Base-by-base conservation (phyloP, 2,113 vertebrate genomes). In the Neogobius melanostomus region DNA sequence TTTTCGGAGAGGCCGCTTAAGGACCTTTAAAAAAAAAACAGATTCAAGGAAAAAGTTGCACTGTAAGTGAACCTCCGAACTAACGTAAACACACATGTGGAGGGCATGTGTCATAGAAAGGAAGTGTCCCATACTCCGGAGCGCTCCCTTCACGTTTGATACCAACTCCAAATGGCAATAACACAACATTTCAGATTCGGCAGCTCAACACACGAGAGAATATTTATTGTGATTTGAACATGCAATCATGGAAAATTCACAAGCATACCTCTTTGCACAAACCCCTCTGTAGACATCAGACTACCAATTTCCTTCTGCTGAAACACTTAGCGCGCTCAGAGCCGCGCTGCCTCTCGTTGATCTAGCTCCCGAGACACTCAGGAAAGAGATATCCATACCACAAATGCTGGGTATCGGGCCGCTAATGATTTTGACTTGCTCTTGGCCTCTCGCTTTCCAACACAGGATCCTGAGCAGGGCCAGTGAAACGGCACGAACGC, bases 161-260 rank as follows among this genome's bases (percentile, higher is more conserved):
- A 44, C 15, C 14, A 61, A 16, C 42, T 80, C 64, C 51, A 71
- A 85, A 92, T 74, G 66, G 28, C 79, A 87, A 76, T 70, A 64
- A 36, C 81, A 84, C 69, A 81, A 85, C 75, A 76, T 81, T 88
- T 71, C 76, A 86, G 71, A 46, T 66, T 80, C 74, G 54, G 76
- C 64, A 54, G 75, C 76, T 82, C 62, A 69, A 65, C 74, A 71
- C 64, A 36, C 73, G 67, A 75, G 72, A 63, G 61, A 79, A 3
- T 80, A 83, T 88, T 90, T 87, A 84, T 74, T 87, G 85, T 82
- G 86, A 91, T 87, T 84, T 86, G 83, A 90, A 87, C 83, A 82
- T 84, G 81, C 75, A 89, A 90, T 87, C 84, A 85, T 90, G 88
- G 82, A 89, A 91, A 88, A 77, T 84, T 85, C 85, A 81, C 12